These are phyloP conservation scores for Manis crassicaudata DNA, from an alignment of 2,797 vertebrate species.

Conservation along the genomic window DNA sequence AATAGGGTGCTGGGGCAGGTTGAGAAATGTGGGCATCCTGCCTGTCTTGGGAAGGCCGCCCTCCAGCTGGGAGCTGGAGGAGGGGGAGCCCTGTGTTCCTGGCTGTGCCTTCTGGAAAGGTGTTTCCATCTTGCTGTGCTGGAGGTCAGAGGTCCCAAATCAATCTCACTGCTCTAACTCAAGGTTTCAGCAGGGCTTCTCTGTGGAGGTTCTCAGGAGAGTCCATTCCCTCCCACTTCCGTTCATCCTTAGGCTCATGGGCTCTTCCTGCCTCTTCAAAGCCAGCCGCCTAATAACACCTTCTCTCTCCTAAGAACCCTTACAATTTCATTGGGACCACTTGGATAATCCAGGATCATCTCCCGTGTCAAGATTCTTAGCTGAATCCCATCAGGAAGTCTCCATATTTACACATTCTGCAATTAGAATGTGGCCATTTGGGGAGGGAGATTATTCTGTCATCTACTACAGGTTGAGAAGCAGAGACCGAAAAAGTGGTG, in stretches of 20 bases:
- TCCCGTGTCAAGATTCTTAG: background rate
- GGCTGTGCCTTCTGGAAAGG: background rate
- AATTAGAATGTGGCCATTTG: too few species aligned
- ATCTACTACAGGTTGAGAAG: background rate
- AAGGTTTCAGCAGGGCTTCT: background rate
- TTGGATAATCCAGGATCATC: background rate
- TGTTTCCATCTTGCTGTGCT: background rate
- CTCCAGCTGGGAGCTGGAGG: rapidly evolving
- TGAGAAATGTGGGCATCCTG: background rate
- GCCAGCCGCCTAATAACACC: background rate
- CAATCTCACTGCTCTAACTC: background rate
- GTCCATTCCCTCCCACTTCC: background rate
- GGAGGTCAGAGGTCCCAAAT: background rate
- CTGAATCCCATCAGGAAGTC: background rate
- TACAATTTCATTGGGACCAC: background rate
- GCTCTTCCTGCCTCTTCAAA: background rate
- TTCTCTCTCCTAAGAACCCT: background rate
- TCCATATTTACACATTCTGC: background rate
- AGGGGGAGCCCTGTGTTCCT: background rate
- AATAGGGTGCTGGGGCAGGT: too few species aligned
- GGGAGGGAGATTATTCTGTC: background rate
- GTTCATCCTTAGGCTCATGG: rapidly evolving
- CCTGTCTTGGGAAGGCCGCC: background rate
- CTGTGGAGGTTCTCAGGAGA: background rate
- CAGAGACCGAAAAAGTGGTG: background rate